Base-by-base conservation (phyloP, 1,140 invertebrate genomes). In the Spodoptera litura region DNA sequence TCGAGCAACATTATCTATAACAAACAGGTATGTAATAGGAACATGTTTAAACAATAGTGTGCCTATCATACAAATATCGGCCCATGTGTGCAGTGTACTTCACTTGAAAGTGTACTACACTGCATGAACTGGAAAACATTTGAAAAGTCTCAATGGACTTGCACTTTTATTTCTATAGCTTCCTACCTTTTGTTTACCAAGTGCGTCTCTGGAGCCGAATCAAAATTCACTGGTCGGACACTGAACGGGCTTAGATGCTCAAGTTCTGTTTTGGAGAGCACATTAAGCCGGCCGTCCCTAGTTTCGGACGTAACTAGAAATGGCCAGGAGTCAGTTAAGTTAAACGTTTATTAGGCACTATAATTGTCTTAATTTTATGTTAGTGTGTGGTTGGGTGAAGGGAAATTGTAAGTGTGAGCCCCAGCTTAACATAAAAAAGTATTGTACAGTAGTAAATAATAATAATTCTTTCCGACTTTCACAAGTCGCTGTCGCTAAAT, bases 161-260 rank as follows among this genome's bases (percentile, higher is more conserved):
- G 38, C 38, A 51, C 52, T 59, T 74, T 59, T 11, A 25, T 61
- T 20, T 66, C 56, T 12, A 13, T 61, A 61, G 11, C 56, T 66
- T 44, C 5, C 0, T n/a, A 51, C 15, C 71, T 49, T 8, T 70
- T 53, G 61, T 20, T 25, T 66, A 15, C 20, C 49, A 61, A 74
- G 38, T 58, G n/a, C 27, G 56, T 72, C 55, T 74, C 58, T 61
- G 6, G 20, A 44, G 44, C 13, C 20, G 44, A 74, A 74, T 74
- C 71, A 74, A 74, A 59, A 74, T 74, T 74, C 71, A 61, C 71
- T 61, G 61, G 56, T 61, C 38, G 55, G 56, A 15, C 49, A 61
- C 68, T 55, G 56, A 3, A 74, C 56, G 35, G 71, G 35, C 8
- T 74, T 74, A 68, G 71, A 31, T 74, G 25, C 71, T 61, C 61